Conservation (phyloP, 2,113 vertebrate species). For the Pedetes capensis region DNA sequence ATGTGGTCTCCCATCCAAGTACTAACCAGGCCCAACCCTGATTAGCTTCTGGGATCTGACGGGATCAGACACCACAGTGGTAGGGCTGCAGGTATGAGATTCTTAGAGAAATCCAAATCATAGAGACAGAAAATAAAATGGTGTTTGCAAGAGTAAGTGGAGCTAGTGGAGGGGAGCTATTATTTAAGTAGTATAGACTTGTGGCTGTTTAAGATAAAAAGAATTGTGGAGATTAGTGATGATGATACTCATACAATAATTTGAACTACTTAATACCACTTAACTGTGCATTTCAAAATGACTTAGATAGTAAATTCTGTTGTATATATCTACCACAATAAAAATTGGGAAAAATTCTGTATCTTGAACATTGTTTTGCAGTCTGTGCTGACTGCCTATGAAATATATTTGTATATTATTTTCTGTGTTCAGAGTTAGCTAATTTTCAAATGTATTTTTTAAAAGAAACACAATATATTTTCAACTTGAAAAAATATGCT, state of each 20-base stretch:
- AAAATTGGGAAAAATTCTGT: neutral
- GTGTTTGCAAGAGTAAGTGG: neutral
- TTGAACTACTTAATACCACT: neutral
- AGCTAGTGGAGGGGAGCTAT: neutral
- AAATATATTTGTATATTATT: conserved; percentile 6
- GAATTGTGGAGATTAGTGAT: neutral
- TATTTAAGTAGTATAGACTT: neutral
- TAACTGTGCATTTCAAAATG: neutral
- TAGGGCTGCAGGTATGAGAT: too few relatives aligned
- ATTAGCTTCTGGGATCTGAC: too few relatives aligned
- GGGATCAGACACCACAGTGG: too few relatives aligned
- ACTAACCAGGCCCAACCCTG: too few relatives aligned
- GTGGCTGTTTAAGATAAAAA: neutral
- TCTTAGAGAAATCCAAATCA: neutral
- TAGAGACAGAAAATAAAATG: neutral
- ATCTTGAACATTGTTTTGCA: neutral
- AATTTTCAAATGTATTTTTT: conserved; percentile 50
- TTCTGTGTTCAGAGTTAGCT: neutral
- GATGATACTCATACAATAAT: neutral
- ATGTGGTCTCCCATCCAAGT: too few relatives aligned
- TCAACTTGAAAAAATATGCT: neutral
- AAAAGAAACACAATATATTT: conserved; percentile 42
- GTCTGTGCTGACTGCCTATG: neutral
- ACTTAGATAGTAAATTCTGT: neutral
- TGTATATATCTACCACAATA: neutral